Percentiles rank a stretch among this genome's conserved stretches.
Evolutionary conservation across 2,888 invertebrate genomes (phyloP).

Genomic region (Colostygia pectinataria): DNA sequence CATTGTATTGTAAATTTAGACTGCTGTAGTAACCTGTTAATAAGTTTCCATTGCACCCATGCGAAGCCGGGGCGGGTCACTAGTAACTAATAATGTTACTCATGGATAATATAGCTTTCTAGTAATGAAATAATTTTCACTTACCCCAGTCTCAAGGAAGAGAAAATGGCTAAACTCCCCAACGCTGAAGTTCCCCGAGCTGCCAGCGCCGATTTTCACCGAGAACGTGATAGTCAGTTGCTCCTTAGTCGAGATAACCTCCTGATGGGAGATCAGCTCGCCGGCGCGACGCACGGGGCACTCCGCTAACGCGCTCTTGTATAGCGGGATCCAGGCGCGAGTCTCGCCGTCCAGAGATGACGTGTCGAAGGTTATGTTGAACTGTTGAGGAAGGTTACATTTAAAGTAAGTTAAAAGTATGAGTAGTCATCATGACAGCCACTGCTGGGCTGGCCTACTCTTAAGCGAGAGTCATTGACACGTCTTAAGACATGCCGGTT

Average conservation of each 20-base stretch:
- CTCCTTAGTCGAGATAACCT: constrained; percentile 90
- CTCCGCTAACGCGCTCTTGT: constrained; percentile 89
- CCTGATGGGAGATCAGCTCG: constrained; percentile 84
- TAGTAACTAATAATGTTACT: too few relatives aligned
- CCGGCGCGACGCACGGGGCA: constrained; percentile 86
- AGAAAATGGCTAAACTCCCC: constrained; percentile 88
- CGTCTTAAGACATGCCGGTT: too few relatives aligned
- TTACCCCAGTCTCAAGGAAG: constrained; percentile 86
- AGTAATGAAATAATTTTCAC: too few relatives aligned
- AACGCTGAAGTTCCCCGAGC: constrained; percentile 84
- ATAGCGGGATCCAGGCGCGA: constrained; percentile 89
- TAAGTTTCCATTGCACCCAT: too few relatives aligned
- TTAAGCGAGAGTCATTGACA: too few relatives aligned
- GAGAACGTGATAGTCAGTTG: constrained; percentile 86
- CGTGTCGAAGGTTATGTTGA: constrained; percentile 89
- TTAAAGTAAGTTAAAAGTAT: too few relatives aligned
- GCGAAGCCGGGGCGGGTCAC: too few relatives aligned
- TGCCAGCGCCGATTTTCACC: constrained; percentile 86
- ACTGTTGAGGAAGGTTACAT: constrained; percentile 77
- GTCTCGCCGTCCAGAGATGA: constrained; percentile 80
- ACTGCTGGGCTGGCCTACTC: too few relatives aligned
- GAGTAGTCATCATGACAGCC: too few relatives aligned
- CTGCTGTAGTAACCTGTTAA: background rate
- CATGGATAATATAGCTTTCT: too few relatives aligned
- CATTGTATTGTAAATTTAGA: too few relatives aligned